Base-by-base conservation (phyloP, 2,888 invertebrate species). In the Acrobasis repandana region DNA sequence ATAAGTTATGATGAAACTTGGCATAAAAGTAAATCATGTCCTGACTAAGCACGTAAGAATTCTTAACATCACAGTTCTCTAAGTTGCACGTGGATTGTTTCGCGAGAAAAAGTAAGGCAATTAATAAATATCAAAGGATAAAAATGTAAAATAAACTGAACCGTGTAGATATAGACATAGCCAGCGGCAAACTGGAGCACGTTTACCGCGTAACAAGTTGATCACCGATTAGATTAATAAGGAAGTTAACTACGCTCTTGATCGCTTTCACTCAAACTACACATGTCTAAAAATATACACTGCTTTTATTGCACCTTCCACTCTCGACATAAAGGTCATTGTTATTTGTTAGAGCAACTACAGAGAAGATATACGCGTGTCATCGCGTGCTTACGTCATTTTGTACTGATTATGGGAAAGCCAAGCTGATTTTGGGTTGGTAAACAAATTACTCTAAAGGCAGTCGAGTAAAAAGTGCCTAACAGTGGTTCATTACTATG, bases 171-270 rank as follows among this genome's bases (percentile, higher is more conserved):
- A 2, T 2, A 14, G n/a, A 14, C 18, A 18, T 54, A 38, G 38
- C 38, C 11, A 18, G 18, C 16, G 14, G 54, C 38, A 16, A 38
- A 38, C 11, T 38, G 14, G 54, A 38, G 54, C 54, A 54, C 54
- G 54, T 54, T 18, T 9, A 43, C 54, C 38, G 54, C 14, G 43
- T 38, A 34, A 54, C 54, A 43, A 54, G 54, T 54, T 54, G 54
- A 54, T 54, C 18, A 54, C 18, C 54, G 14, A 54, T 54, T 54
- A 54, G 38, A 38, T 54, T 54, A 54, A 54, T 54, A 54, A 54
- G 54, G 54, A 54, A 54, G 54, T 54, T 54, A 43, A 54, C 54
- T 54, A 54, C 43, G 43, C 18, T 54, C 38, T 54, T 20, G 54
- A 54, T 54, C 38, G 54, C 54, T 54, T 54, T 54, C 54, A 54